Evolutionary conservation across 1,140 invertebrate species (phyloP).

Genomic region (Heliconius hewitsoni): DNA sequence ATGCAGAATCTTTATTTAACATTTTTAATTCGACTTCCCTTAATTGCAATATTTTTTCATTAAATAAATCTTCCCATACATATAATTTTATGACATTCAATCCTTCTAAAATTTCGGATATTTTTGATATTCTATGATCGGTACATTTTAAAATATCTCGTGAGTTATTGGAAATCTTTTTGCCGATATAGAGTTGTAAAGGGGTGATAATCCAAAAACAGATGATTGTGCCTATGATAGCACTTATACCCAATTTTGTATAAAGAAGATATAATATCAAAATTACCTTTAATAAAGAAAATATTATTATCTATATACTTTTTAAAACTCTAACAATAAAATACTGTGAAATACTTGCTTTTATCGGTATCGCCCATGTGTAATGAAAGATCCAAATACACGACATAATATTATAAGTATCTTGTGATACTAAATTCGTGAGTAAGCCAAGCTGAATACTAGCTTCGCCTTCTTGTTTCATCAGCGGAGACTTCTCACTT

Average conservation of each 20-base stretch:
- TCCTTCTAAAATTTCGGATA: constrained; percentile 90
- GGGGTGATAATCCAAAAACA: constrained; percentile 87
- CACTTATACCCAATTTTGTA: constrained; percentile 88
- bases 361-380: constrained; percentile 92
- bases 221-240: constrained; percentile 87
- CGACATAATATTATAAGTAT: constrained; percentile 91
- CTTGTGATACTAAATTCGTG: constrained; percentile 92
- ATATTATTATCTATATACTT: neutral
- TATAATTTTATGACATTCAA: constrained; percentile 91
- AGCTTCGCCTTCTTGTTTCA: constrained; percentile 47
- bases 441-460: constrained; percentile 84
- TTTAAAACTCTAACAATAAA: constrained; percentile 1
- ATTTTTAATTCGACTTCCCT: constrained; percentile 87
- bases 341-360: constrained; percentile 80
- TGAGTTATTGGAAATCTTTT: constrained; percentile 86
- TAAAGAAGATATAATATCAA: constrained; percentile 89
- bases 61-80: constrained; percentile 90
- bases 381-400: constrained; percentile 93
- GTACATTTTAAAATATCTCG: constrained; percentile 86
- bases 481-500: constrained; percentile 55
- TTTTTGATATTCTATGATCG: constrained; percentile 88
- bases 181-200: constrained; percentile 87
- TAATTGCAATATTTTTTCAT: constrained; percentile 84
- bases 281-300: constrained; percentile 82
- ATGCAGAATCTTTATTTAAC: constrained; percentile 87